A percentile compares a stretch with the other conserved stretches of the same genome.
Conservation (phyloP, 2,888 invertebrate genomes). For the Theretra japonica region DNA sequence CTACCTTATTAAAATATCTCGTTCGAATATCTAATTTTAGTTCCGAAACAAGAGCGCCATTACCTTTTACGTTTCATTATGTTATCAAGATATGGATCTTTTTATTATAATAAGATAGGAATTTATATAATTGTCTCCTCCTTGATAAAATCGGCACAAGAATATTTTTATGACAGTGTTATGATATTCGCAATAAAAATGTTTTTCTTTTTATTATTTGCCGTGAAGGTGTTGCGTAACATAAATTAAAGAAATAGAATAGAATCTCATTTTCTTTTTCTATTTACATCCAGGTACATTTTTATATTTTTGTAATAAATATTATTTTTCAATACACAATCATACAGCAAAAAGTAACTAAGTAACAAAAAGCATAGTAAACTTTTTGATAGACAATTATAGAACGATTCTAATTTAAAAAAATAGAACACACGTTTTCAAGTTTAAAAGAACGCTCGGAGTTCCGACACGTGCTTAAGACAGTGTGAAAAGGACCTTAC, state of each 20-base stretch:
- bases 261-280: too few relatives aligned
- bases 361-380: too few relatives aligned
- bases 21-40: slow-evolving; percentile 15
- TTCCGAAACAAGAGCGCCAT: background rate
- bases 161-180: background rate
- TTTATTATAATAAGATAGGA: background rate
- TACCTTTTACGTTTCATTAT: slow-evolving; percentile 18
- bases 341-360: too few relatives aligned
- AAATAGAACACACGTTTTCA: background rate
- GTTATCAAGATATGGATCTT: background rate
- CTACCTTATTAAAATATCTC: slow-evolving; percentile 20
- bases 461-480: background rate
- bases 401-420: slow-evolving; percentile 4
- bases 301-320: too few relatives aligned
- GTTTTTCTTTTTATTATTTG: too few relatives aligned
- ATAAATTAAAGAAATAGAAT: too few relatives aligned
- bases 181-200: too few relatives aligned
- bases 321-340: too few relatives aligned
- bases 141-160: background rate
- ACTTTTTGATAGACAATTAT: background rate
- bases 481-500: slow-evolving; percentile 17
- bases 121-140: too few relatives aligned
- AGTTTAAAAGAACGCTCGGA: background rate
- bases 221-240: too few relatives aligned
- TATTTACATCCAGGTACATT: too few relatives aligned